Base-by-base conservation (phyloP, 2,888 invertebrate genomes). In the Trypoxylon attenuatum region DNA sequence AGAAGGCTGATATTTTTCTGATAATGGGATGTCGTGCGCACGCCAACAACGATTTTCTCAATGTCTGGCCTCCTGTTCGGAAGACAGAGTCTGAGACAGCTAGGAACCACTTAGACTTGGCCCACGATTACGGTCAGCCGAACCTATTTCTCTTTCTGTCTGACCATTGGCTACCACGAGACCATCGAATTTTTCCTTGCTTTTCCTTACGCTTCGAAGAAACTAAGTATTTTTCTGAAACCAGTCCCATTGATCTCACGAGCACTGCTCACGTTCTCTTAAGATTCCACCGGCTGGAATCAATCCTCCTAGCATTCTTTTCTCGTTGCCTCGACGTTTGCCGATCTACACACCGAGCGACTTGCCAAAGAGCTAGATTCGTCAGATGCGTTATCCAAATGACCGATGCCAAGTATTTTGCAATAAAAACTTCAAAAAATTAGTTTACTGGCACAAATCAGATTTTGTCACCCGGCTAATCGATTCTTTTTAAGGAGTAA, bases 21-120 rank as follows among this genome's bases (percentile, higher is more conserved):
- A 51, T 69, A 69, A 69, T 69, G 54, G 61, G 41, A 46, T 61
- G 69, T 69, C 69, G 61, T 54, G 39, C 41, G 39, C 69, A 67
- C 25, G 52, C 46, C 56, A 50, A 25, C 54, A 33, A 16, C 54
- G 39, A 62, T 67, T 67, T 42, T 63, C 57, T 33, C 38, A 23
- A 8, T 47, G 23, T 15, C 39, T 25, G 45, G 5, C 21, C 16
- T 41, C 27, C 41, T 16, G 5, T 16, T 41, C 41, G 13, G 0
- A 6, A 5, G 27, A 27, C 13, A 4, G 10, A 13, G n/a, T 33
- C 13, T 5, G 13, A 33, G 33, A 33, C 33, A 33, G 33, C 33
- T 33, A 13, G 13, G 13, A 33, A 4, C 33, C 13, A 10, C 33
- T 2, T 13, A 13, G 33, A 33, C 10, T 33, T 33, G 13, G 13